phyloP scores from a whole-genome alignment of 2,888 invertebrate genomes.

The Eristalinus aeneus region DNA sequence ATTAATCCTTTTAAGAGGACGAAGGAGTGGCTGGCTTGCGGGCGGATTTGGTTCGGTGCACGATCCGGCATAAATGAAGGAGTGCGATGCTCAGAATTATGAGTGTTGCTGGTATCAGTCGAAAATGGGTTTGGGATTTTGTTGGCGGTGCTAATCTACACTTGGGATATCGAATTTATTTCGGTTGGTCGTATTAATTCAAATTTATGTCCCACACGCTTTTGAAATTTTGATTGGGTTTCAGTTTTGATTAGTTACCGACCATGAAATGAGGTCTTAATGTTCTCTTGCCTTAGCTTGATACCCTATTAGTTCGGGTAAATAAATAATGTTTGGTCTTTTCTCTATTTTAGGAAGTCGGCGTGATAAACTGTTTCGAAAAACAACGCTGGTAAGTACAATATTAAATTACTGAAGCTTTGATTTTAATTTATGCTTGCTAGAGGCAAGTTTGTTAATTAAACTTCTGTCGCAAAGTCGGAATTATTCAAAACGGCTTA shows the following conservation, averaged over 20 bases:
- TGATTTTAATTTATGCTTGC: too few relatives aligned
- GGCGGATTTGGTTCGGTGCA: background rate
- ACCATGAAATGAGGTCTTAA: background rate
- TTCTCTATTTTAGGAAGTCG: conserved; percentile 12
- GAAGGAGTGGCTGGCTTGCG: background rate
- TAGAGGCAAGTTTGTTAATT: too few relatives aligned
- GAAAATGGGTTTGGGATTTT: conserved; percentile 14
- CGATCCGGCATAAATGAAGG: background rate
- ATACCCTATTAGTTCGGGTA: background rate
- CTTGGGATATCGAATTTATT: conserved; percentile 38
- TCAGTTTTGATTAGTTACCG: background rate
- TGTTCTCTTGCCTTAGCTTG: background rate
- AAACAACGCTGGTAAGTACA: background rate
- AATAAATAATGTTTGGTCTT: background rate
- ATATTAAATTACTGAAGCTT: too few relatives aligned
- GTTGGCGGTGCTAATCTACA: conserved; percentile 35
- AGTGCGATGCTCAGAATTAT: conserved; percentile 34
- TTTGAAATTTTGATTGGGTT: conserved; percentile 18
- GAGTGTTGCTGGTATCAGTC: conserved; percentile 28
- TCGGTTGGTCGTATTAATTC: conserved; percentile 16
- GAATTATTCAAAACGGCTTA: too few relatives aligned
- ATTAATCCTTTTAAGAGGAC: conserved; percentile 51
- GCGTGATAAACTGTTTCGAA: background rate
- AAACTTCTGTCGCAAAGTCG: too few relatives aligned
- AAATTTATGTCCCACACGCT: conserved; percentile 24